A percentile compares a stretch with the other conserved stretches of the same genome.
Evolutionary conservation across 2,888 invertebrate genomes (phyloP).

Genomic region (Pyrocoelia pectoralis): DNA sequence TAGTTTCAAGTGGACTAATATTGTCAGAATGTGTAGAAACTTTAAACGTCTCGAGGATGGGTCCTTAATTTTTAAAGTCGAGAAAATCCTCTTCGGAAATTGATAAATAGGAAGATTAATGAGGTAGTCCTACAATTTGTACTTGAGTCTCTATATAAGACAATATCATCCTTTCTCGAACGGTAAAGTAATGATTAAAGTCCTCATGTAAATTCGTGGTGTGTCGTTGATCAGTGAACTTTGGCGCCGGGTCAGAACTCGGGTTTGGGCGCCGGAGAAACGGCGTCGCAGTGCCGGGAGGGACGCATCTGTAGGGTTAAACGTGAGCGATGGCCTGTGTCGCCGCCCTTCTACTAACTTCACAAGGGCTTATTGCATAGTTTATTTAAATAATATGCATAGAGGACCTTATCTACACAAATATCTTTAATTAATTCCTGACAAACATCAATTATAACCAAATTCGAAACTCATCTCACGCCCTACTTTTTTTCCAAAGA

Average conservation of each 20-base stretch:
- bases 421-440: slow-evolving; percentile 5
- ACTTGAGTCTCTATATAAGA: neutral
- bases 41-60: no score
- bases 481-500: no score
- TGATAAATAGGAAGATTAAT: neutral
- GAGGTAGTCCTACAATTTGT: neutral
- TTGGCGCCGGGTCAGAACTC: slow-evolving; percentile 33
- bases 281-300: slow-evolving; percentile 35
- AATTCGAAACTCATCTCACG: no score
- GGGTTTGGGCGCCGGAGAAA: slow-evolving; percentile 28
- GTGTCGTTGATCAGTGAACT: slow-evolving; percentile 37
- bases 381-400: slow-evolving; percentile 34
- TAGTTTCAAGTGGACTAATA: no score
- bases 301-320: slow-evolving; percentile 33
- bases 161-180: slow-evolving; percentile 6
- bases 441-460: neutral
- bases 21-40: no score
- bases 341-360: slow-evolving; percentile 33
- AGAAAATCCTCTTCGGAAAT: neutral
- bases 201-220: slow-evolving; percentile 29
- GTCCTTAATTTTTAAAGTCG: no score
- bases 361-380: slow-evolving; percentile 21
- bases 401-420: slow-evolving; percentile 18
- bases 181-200: slow-evolving; percentile 8
- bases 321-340: slow-evolving; percentile 35